Evolutionary conservation across 1,140 invertebrate genomes (phyloP), one percentile per base, ranked within the genome.

Genomic region (Brachionus asplanchnoidis): DNA sequence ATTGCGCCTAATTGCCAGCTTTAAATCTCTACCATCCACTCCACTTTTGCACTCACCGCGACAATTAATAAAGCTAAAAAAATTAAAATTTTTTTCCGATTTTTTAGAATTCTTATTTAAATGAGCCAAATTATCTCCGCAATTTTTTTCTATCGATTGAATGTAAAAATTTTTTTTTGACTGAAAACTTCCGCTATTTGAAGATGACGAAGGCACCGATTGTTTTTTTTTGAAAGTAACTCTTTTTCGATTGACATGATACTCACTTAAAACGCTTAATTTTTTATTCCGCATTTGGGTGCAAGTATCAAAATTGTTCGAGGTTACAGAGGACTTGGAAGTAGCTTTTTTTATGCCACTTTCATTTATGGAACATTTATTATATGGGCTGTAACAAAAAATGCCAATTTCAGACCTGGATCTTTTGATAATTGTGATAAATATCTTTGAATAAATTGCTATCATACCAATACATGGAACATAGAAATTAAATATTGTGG

Each of bases 401-500:
- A 23, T 28, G 7, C 73, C 73, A n/a, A 68, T 82, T 68, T 82
- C 79, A 1, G 79, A 60, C 32, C 40, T 82, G 17, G 79, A 65
- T 82, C 79, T 53, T 65, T 60, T 82, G 0, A 82, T 42, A 7
- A 82, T 82, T 23, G 65, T 68, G 6, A 20, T 20, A 11, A 82
- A 82, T 32, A 82, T 82, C 36, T 82, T 82, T 23, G 79, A 82
- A 65, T 82, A 84, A 23, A 84, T 44, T 32, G 46, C 32, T 32
- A 84, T 84, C 82, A 84, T 84, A 8, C 60, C 60, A 23, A 84
- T 53, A 17, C 46, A 73, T 84, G 82, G 82, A 17, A 84, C 23
- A 73, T 84, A 84, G 53, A 84, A 84, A 84, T 84, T 84, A 40
- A 84, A 68, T 11, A 84, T 36, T 14, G 82, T 68, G 5, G 82